These are phyloP conservation scores for Priapulus caudatus DNA, from an alignment of 2,888 invertebrate species.

Conservation along the genomic window DNA sequence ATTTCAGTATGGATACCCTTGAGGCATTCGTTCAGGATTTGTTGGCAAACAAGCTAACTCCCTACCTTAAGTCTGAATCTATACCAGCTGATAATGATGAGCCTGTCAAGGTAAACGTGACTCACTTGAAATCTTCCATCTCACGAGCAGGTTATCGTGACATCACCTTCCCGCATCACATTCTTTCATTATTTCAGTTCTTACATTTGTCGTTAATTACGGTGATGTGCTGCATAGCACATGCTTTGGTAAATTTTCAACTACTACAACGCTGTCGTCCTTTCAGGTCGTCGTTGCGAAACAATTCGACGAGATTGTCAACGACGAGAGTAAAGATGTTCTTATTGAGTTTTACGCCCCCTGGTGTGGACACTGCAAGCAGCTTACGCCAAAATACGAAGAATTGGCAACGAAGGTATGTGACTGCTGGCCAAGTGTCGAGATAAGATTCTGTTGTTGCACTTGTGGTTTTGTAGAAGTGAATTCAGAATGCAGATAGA, in stretches of 20 bases:
- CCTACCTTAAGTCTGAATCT: slow-evolving; percentile 88
- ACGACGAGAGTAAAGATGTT: slow-evolving; percentile 78
- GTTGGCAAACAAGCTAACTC: slow-evolving; percentile 65
- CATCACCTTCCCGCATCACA: no score
- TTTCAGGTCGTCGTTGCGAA: slow-evolving; percentile 73
- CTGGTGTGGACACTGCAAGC: slow-evolving; percentile 99
- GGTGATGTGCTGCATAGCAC: no score
- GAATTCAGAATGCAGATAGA: not conserved
- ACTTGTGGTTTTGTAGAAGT: no score
- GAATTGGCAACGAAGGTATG: slow-evolving; percentile 59
- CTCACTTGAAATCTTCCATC: no score
- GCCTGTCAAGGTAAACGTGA: slow-evolving; percentile 34
- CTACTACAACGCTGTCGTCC: no score
- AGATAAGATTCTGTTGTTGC: no score
- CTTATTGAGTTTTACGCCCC: slow-evolving; percentile 97
- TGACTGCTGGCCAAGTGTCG: no score
- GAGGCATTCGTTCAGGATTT: slow-evolving; percentile 72
- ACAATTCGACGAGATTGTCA: slow-evolving; percentile 89
- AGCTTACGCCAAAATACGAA: slow-evolving; percentile 79
- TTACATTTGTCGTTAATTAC: no score
- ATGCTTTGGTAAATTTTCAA: no score
- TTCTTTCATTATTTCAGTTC: no score
- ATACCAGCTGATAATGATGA: slow-evolving; percentile 72
- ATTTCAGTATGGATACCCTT: slow-evolving; percentile 62
- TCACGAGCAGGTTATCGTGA: no score